Percentiles rank a stretch among this genome's conserved stretches.
phyloP scores from a whole-genome alignment of 2,888 invertebrate species.

The Drosophila leonis region DNA sequence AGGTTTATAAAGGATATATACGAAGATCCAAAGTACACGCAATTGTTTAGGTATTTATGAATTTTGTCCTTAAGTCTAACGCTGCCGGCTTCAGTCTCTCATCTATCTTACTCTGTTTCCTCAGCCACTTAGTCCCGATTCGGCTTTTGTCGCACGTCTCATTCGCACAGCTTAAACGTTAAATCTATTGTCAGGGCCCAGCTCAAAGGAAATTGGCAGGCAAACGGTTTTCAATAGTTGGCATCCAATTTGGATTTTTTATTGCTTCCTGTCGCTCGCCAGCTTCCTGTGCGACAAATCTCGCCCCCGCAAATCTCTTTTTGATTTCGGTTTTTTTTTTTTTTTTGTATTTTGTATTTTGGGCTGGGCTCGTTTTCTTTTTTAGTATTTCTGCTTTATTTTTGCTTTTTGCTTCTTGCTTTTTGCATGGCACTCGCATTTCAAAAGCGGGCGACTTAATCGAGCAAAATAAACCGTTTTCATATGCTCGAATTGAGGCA shows the following conservation, averaged over 20 bases:
- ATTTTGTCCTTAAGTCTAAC: not conserved
- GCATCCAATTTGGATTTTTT: constrained; percentile 65
- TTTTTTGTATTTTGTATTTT: not conserved
- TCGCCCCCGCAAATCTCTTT: constrained; percentile 46
- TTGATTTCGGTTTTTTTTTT: constrained; percentile 30
- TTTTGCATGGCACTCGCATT: constrained; percentile 56
- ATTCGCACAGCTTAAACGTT: constrained; percentile 24
- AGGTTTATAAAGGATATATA: not conserved
- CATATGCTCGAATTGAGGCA: constrained; percentile 81
- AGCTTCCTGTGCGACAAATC: constrained; percentile 65
- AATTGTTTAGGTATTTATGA: not conserved
- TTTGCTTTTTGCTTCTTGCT: constrained; percentile 19
- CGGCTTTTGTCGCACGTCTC: not conserved
- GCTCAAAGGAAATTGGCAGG: constrained; percentile 52
- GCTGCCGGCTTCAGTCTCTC: not conserved
- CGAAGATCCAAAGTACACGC: not conserved
- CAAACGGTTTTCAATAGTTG: constrained; percentile 68
- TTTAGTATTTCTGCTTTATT: constrained; percentile 3
- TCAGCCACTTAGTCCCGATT: not conserved
- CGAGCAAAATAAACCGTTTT: constrained; percentile 85
- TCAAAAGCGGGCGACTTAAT: constrained; percentile 81
- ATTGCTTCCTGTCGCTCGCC: constrained; percentile 70
- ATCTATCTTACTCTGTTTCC: not conserved
- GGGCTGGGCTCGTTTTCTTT: constrained; percentile 19
- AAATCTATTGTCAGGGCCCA: constrained; percentile 54